Base-by-base conservation (phyloP, 2,888 invertebrate species). In the Epinotia bilunana region DNA sequence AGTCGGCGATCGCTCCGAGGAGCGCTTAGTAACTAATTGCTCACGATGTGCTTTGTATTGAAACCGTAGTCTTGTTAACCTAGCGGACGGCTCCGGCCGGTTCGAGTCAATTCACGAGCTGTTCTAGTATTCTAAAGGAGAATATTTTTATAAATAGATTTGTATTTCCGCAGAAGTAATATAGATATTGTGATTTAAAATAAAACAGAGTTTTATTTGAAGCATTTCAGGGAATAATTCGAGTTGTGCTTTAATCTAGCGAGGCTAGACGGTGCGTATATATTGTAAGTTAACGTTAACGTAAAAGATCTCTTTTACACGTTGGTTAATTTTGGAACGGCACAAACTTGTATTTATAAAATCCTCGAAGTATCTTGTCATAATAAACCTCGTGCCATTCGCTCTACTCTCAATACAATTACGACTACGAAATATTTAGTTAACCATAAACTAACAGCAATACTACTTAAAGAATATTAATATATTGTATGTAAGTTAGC, bases 121-220 rank as follows among this genome's bases (percentile, higher is more conserved):
- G 84, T 90, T 87, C 82, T 81, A 87, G 85, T 83, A 82, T 87
- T 88, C 83, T 90, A 87, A 84, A 86, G 79, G 82, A 86, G 79
- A 86, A 88, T 91, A 91, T 92, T 92, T 92, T 92, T 93, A 88
- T 90, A 89, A 85, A 83, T 87, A 88, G 80, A 82, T 85, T 85
- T 92, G 90, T 92, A 93, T 88, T 88, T 85, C 87, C 82, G 87
- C 87, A 85, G 84, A 89, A 90, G 89, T 90, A 90, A 91, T 90
- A 77, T 77, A 77, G 72, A 76, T 87, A 88, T 91, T 92, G 93
- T 93, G 92, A 93, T 93, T 85, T 88, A 81, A 85, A 91, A 92
- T 93, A 92, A 93, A 93, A 93, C 93, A 91, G 91, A 94, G 93
- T 94, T 94, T 94, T 93, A 93, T 93, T 93, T 93, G 88, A 87